These are phyloP conservation scores for Gambusia yucatana DNA, from an alignment of 2,797 vertebrate genomes.

Conservation along the genomic window DNA sequence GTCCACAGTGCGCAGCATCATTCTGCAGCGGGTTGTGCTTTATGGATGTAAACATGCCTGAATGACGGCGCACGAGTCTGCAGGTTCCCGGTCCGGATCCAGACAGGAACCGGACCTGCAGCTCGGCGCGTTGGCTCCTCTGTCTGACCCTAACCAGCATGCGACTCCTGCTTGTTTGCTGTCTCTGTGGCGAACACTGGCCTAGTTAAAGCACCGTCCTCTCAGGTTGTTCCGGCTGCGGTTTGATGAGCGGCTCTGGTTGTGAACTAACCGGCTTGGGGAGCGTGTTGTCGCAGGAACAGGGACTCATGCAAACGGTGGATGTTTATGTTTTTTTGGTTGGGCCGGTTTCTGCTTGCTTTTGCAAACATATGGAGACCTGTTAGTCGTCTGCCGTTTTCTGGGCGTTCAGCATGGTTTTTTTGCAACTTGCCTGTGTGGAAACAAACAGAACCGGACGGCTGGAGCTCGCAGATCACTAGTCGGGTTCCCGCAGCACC, in stretches of 20 bases:
- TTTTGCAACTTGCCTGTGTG: constrained; percentile 56
- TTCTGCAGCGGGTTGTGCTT: background rate
- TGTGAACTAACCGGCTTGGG: constrained; percentile 59
- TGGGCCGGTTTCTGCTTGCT: constrained; percentile 40
- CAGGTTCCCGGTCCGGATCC: background rate
- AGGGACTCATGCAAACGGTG: constrained; percentile 19
- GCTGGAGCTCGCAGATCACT: constrained; percentile 31
- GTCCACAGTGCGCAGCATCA: background rate
- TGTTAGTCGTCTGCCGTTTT: constrained; percentile 31
- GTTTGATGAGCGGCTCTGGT: constrained; percentile 47
- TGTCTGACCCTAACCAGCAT: constrained; percentile 62
- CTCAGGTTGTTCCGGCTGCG: constrained; percentile 13
- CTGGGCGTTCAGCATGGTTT: constrained; percentile 58
- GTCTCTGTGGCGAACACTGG: constrained; percentile 26
- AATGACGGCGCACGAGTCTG: background rate
- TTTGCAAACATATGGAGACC: constrained; percentile 18
- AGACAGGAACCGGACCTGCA: background rate
- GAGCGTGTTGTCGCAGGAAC: constrained; percentile 22
- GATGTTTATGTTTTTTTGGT: background rate
- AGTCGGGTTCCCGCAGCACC: constrained; percentile 15
- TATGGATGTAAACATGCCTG: constrained; percentile 4
- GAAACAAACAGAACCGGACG: constrained; percentile 29
- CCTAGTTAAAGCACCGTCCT: constrained; percentile 11
- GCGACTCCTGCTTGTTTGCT: constrained; percentile 54
- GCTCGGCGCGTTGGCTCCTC: constrained; percentile 13